phyloP scores from a whole-genome alignment of 2,888 invertebrate genomes.

The Osmoderma eremita region DNA sequence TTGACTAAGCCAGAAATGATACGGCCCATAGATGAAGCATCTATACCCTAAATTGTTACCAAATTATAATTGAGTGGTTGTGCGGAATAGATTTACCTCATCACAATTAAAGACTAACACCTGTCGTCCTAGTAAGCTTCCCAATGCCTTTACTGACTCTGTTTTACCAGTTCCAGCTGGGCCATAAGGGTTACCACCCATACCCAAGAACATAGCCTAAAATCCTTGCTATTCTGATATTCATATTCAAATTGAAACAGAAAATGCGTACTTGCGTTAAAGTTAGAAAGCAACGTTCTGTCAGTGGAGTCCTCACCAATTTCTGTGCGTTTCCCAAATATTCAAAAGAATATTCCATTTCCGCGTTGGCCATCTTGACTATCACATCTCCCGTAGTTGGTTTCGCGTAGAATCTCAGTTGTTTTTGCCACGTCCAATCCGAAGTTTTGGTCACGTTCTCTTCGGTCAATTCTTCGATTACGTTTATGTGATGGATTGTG shows the following conservation, averaged over 20 bases:
- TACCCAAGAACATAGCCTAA: slow-evolving; percentile 90
- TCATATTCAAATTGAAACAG: not conserved
- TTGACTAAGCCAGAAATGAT: slow-evolving; percentile 93
- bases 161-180: slow-evolving; percentile 99
- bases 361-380: slow-evolving; percentile 91
- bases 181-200: slow-evolving; percentile 98
- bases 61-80: slow-evolving; percentile 8
- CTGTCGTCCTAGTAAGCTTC: slow-evolving; percentile 88
- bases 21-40: slow-evolving; percentile 93
- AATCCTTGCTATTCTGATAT: slow-evolving; percentile 47
- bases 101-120: slow-evolving; percentile 98
- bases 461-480: slow-evolving; percentile 81
- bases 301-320: slow-evolving; percentile 94
- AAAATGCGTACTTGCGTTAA: slow-evolving; percentile 79
- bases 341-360: slow-evolving; percentile 96
- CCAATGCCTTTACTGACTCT: slow-evolving; percentile 96
- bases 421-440: slow-evolving; percentile 97
- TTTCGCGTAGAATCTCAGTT: slow-evolving; percentile 73
- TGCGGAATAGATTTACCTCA: slow-evolving; percentile 70
- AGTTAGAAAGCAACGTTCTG: slow-evolving; percentile 97
- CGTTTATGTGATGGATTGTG: slow-evolving; percentile 88
- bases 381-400: slow-evolving; percentile 69
- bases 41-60: slow-evolving; percentile 73
- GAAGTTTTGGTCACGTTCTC: slow-evolving; percentile 72
- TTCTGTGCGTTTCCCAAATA: slow-evolving; percentile 97